These are phyloP conservation scores for Gallinago jamesoni DNA, from an alignment of 2,113 vertebrate species.

Conservation along the genomic window DNA sequence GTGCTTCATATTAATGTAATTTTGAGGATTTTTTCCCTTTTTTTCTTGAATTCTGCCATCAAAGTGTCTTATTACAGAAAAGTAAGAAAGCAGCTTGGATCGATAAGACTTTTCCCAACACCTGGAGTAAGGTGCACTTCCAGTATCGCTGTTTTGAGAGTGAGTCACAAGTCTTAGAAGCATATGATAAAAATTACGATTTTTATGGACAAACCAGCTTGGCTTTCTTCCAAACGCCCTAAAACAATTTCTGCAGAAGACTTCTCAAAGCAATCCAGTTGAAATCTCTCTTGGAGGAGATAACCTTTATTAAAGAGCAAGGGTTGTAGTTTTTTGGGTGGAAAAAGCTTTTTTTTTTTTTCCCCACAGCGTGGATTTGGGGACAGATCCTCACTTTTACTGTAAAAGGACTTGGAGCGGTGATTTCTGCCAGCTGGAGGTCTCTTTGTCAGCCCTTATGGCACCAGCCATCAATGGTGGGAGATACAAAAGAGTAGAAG, in stretches of 20 bases:
- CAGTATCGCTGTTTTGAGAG: background rate
- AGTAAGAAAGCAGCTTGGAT: background rate
- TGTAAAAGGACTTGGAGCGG: background rate
- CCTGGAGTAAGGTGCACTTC: background rate
- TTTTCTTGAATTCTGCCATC: background rate
- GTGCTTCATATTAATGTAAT: background rate
- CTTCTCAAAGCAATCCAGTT: background rate
- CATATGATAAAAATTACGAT: background rate
- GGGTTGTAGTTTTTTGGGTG: background rate
- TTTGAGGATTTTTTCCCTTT: background rate
- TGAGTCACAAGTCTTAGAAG: background rate
- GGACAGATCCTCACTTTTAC: background rate
- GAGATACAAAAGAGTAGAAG: background rate
- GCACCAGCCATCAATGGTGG: background rate
- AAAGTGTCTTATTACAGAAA: background rate
- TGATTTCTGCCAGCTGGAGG: background rate
- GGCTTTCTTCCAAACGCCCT: background rate
- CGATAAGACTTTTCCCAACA: background rate
- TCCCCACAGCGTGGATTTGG: background rate
- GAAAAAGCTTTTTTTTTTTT: background rate
- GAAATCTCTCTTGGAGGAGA: background rate
- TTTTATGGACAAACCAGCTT: background rate
- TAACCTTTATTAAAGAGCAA: background rate
- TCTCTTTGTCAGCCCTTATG: rapidly evolving
- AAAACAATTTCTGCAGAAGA: background rate